A percentile compares a stretch with the other conserved stretches of the same genome.
phyloP scores from a whole-genome alignment of 2,888 invertebrate genomes.

The Empis stercorea region DNA sequence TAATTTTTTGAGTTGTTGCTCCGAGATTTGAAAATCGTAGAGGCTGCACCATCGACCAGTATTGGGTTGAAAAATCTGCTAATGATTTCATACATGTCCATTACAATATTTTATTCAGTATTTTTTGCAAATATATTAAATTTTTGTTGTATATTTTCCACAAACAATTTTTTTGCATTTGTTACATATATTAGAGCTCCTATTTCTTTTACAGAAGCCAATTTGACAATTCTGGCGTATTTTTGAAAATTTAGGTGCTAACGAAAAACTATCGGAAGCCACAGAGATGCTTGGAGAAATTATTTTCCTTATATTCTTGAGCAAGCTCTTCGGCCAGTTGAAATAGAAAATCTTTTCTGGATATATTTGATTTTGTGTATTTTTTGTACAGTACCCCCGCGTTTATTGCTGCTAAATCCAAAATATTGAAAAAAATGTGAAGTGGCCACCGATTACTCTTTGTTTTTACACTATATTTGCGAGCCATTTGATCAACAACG shows the following conservation, averaged over 20 bases:
- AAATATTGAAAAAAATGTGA: no score
- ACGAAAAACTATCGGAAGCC: background rate
- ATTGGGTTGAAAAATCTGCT: no score
- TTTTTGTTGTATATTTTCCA: no score
- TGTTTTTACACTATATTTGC: background rate
- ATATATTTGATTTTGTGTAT: background rate
- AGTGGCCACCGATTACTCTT: no score
- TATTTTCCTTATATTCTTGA: background rate
- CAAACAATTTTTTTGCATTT: no score
- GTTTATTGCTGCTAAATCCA: background rate
- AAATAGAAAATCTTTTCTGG: conserved; percentile 1
- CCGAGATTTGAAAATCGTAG: no score
- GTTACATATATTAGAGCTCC: no score
- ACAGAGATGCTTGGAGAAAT: background rate
- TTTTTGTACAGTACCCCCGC: background rate
- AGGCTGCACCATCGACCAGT: no score
- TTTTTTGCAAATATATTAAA: no score
- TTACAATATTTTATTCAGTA: no score
- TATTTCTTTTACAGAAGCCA: background rate
- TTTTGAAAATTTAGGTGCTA: background rate
- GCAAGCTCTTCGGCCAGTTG: background rate
- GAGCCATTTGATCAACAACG: background rate
- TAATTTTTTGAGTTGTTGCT: no score
- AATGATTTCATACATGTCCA: no score
- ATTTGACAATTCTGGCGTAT: background rate